These are phyloP conservation scores for Hormaphis cornu DNA, from an alignment of 1,140 invertebrate species.

Conservation along the genomic window DNA sequence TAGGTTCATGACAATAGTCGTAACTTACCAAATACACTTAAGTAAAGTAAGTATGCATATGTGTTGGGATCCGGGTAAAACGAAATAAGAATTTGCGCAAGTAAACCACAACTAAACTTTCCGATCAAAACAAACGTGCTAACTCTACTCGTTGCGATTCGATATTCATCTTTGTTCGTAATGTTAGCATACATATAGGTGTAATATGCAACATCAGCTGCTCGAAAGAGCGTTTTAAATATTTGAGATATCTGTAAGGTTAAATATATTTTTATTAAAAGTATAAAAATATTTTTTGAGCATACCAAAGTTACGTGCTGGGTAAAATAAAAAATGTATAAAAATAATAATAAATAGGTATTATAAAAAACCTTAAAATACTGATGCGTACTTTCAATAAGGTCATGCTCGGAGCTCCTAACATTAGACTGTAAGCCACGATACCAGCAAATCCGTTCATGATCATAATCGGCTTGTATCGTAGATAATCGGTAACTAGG, in stretches of 20 bases:
- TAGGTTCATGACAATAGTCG: not conserved
- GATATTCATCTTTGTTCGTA: slow-evolving; percentile 57
- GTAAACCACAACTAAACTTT: not conserved
- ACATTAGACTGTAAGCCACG: slow-evolving; percentile 34
- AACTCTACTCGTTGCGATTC: slow-evolving; percentile 56
- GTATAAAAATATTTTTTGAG: too few relatives aligned
- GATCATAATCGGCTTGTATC: slow-evolving; percentile 80
- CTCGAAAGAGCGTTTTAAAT: slow-evolving; percentile 71
- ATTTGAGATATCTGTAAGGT: slow-evolving; percentile 46
- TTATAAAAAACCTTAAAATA: not conserved
- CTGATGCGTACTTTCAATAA: slow-evolving; percentile 35
- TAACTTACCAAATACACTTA: slow-evolving; percentile 32
- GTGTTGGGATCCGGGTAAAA: not conserved
- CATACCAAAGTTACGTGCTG: too few relatives aligned
- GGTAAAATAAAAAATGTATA: too few relatives aligned
- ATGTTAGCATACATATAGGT: slow-evolving; percentile 92
- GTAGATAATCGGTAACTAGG: slow-evolving; percentile 68
- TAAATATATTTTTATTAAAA: too few relatives aligned
- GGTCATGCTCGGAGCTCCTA: slow-evolving; percentile 31
- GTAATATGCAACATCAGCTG: slow-evolving; percentile 82
- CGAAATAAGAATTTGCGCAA: slow-evolving; percentile 17
- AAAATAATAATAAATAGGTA: too few relatives aligned
- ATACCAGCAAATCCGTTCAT: slow-evolving; percentile 60
- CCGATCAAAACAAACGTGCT: slow-evolving; percentile 22
- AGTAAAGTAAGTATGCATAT: not conserved